phyloP scores from a whole-genome alignment of 2,797 vertebrate genomes.

The Channa striata region DNA sequence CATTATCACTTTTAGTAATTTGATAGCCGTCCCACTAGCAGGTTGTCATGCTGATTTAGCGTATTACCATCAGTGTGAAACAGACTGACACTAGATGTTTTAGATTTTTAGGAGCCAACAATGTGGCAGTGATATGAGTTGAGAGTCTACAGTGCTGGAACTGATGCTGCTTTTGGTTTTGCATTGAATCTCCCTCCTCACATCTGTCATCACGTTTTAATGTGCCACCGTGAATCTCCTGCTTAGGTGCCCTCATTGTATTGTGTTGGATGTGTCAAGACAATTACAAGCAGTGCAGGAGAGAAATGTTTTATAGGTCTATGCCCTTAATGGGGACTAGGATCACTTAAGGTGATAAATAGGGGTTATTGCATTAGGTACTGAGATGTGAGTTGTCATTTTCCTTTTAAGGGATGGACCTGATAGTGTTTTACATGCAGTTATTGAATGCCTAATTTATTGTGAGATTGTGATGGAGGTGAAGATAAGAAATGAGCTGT shows the following conservation, averaged over 20 bases:
- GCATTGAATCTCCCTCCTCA: slow-evolving; percentile 39
- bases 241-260: slow-evolving; percentile 18
- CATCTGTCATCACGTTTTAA: slow-evolving; percentile 60
- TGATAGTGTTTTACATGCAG: slow-evolving; percentile 58
- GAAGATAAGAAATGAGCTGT: slow-evolving; percentile 44
- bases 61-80: slow-evolving; percentile 29
- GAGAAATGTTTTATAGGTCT: slow-evolving; percentile 37
- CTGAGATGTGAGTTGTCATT: slow-evolving; percentile 46
- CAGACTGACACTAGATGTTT: slow-evolving; percentile 39
- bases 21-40: slow-evolving; percentile 37
- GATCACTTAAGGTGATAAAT: slow-evolving; percentile 63
- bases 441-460: slow-evolving; percentile 61
- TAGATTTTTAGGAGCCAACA: slow-evolving; percentile 35
- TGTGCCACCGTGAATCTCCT: slow-evolving; percentile 39
- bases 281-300: slow-evolving; percentile 44
- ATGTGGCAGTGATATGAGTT: slow-evolving; percentile 8
- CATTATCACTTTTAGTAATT: slow-evolving; percentile 25
- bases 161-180: slow-evolving; percentile 36
- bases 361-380: slow-evolving; percentile 42
- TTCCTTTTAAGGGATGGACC: slow-evolving; percentile 44
- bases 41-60: slow-evolving; percentile 31
- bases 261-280: slow-evolving; percentile 40
- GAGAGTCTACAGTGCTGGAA: slow-evolving; percentile 14
- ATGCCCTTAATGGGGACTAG: slow-evolving; percentile 48
- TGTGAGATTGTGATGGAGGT: slow-evolving; percentile 52